These are phyloP conservation scores for Rhadinocentrus ornatus DNA, from an alignment of 2,797 vertebrate species.

Conservation along the genomic window DNA sequence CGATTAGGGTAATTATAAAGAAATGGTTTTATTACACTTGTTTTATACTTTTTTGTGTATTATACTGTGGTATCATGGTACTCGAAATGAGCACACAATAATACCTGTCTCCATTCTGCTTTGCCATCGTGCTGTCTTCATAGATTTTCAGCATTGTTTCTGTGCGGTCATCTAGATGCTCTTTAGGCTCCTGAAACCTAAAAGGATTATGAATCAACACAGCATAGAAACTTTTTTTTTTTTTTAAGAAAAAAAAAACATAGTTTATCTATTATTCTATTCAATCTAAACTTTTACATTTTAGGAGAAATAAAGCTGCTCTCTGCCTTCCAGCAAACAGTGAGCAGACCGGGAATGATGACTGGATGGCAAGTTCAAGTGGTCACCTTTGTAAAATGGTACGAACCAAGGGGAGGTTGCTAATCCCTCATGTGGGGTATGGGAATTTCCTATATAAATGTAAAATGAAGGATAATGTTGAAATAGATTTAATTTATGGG, in stretches of 20 bases:
- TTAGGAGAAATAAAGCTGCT: not conserved
- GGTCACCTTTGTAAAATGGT: too few species aligned
- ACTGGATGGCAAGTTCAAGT: not conserved
- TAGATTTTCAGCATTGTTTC: constrained; percentile 81
- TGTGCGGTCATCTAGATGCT: constrained; percentile 77
- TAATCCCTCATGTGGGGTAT: not conserved
- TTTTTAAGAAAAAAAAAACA: too few species aligned
- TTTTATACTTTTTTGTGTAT: too few species aligned
- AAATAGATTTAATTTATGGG: not conserved
- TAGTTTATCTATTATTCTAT: not conserved
- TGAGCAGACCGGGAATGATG: not conserved
- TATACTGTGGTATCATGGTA: too few species aligned
- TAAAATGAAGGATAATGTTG: not conserved
- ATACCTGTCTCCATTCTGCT: constrained; percentile 78
- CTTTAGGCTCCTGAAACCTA: constrained; percentile 86
- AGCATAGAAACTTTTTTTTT: not conserved
- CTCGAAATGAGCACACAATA: not conserved
- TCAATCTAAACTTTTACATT: not conserved
- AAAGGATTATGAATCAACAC: constrained; percentile 18
- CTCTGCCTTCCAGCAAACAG: not conserved
- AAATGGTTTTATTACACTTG: not conserved
- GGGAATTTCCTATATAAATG: not conserved
- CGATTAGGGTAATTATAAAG: not conserved
- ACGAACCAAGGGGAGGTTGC: too few species aligned
- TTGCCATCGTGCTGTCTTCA: constrained; percentile 51